Base-by-base conservation (phyloP, 2,888 invertebrate genomes). In the Erannis defoliaria region DNA sequence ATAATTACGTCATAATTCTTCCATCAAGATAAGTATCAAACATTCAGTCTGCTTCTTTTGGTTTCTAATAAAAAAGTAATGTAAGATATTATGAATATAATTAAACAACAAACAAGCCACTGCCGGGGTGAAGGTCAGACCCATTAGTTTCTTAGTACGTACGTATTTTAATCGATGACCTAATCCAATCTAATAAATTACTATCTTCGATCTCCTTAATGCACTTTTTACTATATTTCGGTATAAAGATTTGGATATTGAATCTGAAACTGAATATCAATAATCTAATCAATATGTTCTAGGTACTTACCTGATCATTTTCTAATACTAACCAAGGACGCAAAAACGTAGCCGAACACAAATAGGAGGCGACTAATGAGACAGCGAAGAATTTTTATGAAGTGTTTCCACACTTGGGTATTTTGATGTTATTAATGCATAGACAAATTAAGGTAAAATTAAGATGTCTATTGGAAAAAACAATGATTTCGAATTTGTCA, bases 121-220 rank as follows among this genome's bases (percentile, higher is more conserved):
- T 40, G 48, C 12, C 14, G 37, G 31, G 48, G 50, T 61, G 50
- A 55, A 61, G 61, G 61, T 35, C 38, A 18, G 18, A 38, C 16
- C 31, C 51, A 51, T 61, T 61, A 55, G 50, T 45, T 19, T 43
- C n/a, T 29, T 19, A 8, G 5, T 38, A 26, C 42, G 23, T 55
- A 10, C 35, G n/a, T n/a, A n/a, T n/a, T n/a, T n/a, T 40, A 6
- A 38, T 9, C 45, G 61, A 48, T 62, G 55, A 62, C 33, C 62
- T 55, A 56, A 62, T 56, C 38, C 1, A 46, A 37, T 43, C 31
- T 19, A 38, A 55, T 55, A 51, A 61, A 55, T 50, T 38, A 43
- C 35, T 55, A 42, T 59, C 48, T 58, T 12, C 14, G 35, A 58
- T 29, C 42, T 10, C 42, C 18, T 35, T 35, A 29, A 35, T 59